Evolutionary conservation across 1,140 invertebrate genomes (phyloP).

Genomic region (Brachystomella parvula): DNA sequence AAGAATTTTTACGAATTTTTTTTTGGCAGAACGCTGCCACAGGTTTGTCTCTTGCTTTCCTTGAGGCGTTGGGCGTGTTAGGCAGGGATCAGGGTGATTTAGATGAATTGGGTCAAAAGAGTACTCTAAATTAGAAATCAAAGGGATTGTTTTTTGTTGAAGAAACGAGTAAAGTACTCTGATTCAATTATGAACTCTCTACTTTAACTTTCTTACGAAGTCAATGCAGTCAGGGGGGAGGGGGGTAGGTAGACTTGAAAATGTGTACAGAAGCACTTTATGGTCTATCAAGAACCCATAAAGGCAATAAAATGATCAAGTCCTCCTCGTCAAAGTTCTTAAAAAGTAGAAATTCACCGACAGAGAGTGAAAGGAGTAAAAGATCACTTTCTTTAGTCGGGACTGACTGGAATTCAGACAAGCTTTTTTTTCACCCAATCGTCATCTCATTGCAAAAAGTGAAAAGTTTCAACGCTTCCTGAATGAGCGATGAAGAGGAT

Average conservation of each 20-base stretch:
- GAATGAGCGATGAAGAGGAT: constrained; percentile 25
- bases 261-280: constrained; percentile 14
- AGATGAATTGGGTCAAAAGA: no score
- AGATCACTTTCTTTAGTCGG: background rate
- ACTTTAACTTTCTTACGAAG: background rate
- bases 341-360: background rate
- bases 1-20: no score
- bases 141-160: background rate
- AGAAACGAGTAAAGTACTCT: background rate
- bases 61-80: no score
- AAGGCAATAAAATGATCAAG: constrained; percentile 27
- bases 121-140: background rate
- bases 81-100: no score
- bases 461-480: constrained; percentile 31
- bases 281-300: constrained; percentile 25
- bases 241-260: background rate
- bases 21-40: no score
- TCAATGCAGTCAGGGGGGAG: background rate
- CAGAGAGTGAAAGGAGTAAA: background rate
- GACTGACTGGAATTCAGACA: constrained; percentile 28
- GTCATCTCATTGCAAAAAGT: constrained; percentile 33
- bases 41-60: no score
- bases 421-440: constrained; percentile 19
- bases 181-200: background rate
- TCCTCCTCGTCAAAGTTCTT: background rate